These are phyloP conservation scores for Acrossocheilus wenchowensis DNA, from an alignment of 2,797 vertebrate genomes.

Conservation along the genomic window DNA sequence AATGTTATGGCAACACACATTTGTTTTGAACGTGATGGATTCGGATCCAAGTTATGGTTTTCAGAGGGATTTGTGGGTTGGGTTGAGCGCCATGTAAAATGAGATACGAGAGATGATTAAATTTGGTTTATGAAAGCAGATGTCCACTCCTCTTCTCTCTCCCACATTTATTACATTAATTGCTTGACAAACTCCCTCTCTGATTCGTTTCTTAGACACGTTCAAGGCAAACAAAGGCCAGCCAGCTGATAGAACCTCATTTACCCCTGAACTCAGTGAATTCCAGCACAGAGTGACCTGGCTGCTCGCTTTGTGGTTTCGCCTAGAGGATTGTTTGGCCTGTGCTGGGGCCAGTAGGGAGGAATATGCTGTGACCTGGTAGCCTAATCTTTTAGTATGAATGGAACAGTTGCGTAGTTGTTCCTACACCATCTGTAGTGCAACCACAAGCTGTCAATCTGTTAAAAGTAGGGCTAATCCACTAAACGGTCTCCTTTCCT, in stretches of 20 bases:
- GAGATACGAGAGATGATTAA: conserved; percentile 70
- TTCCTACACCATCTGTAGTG: conserved; percentile 49
- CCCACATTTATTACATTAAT: conserved; percentile 65
- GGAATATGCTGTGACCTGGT: conserved; percentile 31
- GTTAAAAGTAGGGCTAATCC: conserved; percentile 56
- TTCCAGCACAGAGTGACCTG: conserved; percentile 60
- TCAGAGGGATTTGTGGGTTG: conserved; percentile 68
- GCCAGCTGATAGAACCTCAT: conserved; percentile 69
- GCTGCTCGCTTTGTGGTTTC: conserved; percentile 63
- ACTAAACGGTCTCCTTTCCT: conserved; percentile 10
- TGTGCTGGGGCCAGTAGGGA: conserved; percentile 18
- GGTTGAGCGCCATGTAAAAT: conserved; percentile 58
- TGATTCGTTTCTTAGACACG: conserved; percentile 41
- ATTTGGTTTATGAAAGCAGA: conserved; percentile 61
- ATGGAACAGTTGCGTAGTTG: conserved; percentile 63
- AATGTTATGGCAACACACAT: conserved; percentile 67
- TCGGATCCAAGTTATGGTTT: conserved; percentile 66
- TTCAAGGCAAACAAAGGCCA: conserved; percentile 62
- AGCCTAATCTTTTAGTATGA: conserved; percentile 60
- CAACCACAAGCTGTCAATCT: conserved; percentile 69
- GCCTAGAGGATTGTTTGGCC: conserved; percentile 58
- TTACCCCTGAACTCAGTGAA: conserved; percentile 65
- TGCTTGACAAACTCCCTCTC: conserved; percentile 37
- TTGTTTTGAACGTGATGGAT: conserved; percentile 70
- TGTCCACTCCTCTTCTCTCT: conserved; percentile 58